Base-by-base conservation (phyloP, 2,113 vertebrate genomes). In the Oostethus manadensis region DNA sequence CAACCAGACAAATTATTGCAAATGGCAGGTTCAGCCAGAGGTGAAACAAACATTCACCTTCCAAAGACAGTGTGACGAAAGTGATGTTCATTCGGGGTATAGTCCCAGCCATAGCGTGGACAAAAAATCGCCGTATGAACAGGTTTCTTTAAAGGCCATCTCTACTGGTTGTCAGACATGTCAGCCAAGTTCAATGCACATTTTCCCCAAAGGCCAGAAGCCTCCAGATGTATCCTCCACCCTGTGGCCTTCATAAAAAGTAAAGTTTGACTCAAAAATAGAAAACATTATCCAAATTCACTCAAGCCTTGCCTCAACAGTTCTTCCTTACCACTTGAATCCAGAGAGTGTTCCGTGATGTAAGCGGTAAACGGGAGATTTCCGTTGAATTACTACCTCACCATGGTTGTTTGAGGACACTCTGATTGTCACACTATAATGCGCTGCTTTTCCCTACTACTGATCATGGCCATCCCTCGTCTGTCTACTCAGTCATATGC, bases 191-290 rank as follows among this genome's bases (percentile, higher is more conserved):
- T 88, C 74, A 79, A 60, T 73, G 75, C 78, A 71, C 82, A 80
- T 73, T 79, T 79, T 59, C 74, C 73, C 50, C 50, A 42, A 53
- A 76, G 76, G 85, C 78, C 60, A 55, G 55, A 84, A 68, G 64
- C 71, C 80, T 84, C 78, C 81, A 68, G 67, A 80, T 84, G 73
- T 59, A 14, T 38, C 60, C 48, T 35, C 55, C 63, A 79, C 68
- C 82, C 75, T 8, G 29, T 71, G 79, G 82, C 81, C 66, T 64
- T 63, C 46, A 53, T 66, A 73, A 85, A 89, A 85, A 84, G 79
- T 88, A 81, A 83, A 70, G 69, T 72, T 79, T 86, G 81, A 88
- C 26, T 84, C 51, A 53, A 76, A 85, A 17, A 80, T 82, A 61
- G 63, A 50, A 81, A 85, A 78, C 67, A 67, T 71, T 45, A 22